Percentiles rank a stretch among this genome's conserved stretches.
Evolutionary conservation across 2,888 invertebrate genomes (phyloP).

Genomic region (Meloe dianella): DNA sequence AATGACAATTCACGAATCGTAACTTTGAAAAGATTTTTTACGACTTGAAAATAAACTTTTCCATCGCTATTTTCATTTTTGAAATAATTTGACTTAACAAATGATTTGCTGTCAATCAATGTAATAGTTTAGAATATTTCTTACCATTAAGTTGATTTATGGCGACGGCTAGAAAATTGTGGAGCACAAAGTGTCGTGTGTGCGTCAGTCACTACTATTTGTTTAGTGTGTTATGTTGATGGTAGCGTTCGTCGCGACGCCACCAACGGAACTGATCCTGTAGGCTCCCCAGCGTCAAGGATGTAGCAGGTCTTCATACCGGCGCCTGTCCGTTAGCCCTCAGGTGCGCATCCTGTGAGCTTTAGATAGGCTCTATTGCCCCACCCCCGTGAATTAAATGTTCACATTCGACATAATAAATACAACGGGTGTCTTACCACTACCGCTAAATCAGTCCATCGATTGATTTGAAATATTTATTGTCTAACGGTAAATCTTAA

Average conservation of each 20-base stretch:
- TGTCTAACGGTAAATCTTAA: slow-evolving; percentile 7
- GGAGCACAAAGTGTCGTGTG: background rate
- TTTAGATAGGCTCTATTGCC: slow-evolving; percentile 20
- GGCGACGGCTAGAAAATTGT: background rate
- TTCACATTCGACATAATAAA: slow-evolving; percentile 47
- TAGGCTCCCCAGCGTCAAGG: slow-evolving; percentile 46
- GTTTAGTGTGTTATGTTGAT: slow-evolving; percentile 35
- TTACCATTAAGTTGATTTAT: background rate
- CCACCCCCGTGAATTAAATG: slow-evolving; percentile 43
- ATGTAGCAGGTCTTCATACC: slow-evolving; percentile 43
- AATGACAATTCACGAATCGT: background rate
- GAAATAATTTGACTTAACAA: too few relatives aligned
- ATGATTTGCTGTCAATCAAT: too few relatives aligned
- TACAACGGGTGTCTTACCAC: slow-evolving; percentile 23
- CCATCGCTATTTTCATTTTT: background rate
- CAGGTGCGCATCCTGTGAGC: slow-evolving; percentile 43
- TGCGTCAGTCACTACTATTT: background rate
- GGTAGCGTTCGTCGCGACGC: slow-evolving; percentile 57
- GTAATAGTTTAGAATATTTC: background rate
- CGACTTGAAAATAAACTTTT: background rate
- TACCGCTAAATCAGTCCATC: slow-evolving; percentile 17
- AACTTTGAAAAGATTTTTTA: background rate
- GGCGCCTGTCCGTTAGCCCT: slow-evolving; percentile 55
- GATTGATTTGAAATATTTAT: slow-evolving; percentile 30
- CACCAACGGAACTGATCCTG: slow-evolving; percentile 57